Base-by-base conservation (phyloP, 2,797 vertebrate genomes). In the Eupleurogrammus muticus region DNA sequence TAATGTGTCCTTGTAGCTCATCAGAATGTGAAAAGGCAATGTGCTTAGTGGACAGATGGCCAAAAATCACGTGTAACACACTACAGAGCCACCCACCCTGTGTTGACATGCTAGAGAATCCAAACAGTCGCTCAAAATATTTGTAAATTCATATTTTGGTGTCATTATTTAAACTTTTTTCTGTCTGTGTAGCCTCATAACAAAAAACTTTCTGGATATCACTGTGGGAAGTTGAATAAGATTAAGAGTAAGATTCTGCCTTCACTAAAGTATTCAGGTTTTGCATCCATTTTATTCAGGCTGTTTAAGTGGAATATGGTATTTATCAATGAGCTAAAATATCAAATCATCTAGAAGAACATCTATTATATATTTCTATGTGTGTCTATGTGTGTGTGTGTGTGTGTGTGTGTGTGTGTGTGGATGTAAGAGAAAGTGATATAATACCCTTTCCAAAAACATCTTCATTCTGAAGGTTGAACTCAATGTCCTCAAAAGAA, bases 1-100 rank as follows among this genome's bases (percentile, higher is more conserved):
- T 84, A 80, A 87, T 84, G 80, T 83, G 85, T 87, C 79, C 79
- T 81, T 83, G 80, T 85, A 87, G 75, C 69, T 80, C 81, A 80
- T 85, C 85, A 86, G 70, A 73, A 80, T 79, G 77, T 83, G 62
- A 66, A 77, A 66, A 76, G 68, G 67, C 81, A 65, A 74, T 72
- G 77, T 63, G 64, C 70, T 84, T 12, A 56, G 80, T 38, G 79
- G 81, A 80, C 83, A 88, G 76, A 82, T 84, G 82, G 53, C 59
- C 75, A 83, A 78, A 83, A 76, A 68, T 84, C 74, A 80, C 71
- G 81, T 77, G 54, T 42, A 66, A 74, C 51, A 64, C 63, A 47
- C 60, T 61, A 44, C 46, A 60, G 73, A 74, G 60, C 50, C 66
- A 44, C 64, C 69, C 3, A 77, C 64, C 24, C 20, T 12, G 20